Percentiles rank a stretch among this genome's conserved stretches.
Conservation (phyloP, 2,888 invertebrate species). For the Netelia melanura region DNA sequence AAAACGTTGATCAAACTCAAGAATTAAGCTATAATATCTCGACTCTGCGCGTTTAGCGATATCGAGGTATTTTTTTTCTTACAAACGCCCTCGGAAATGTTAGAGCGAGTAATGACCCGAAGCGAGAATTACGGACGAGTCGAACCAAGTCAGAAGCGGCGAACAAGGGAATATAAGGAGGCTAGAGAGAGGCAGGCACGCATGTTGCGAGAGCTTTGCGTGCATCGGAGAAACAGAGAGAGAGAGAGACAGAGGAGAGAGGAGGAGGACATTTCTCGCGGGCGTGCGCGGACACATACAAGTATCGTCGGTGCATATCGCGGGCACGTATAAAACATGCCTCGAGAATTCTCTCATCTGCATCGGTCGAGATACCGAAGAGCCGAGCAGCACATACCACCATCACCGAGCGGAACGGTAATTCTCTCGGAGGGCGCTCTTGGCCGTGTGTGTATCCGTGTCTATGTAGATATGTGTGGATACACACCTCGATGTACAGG, state of each 20-base stretch:
- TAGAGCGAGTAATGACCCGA: slow-evolving; percentile 56
- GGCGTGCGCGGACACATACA: slow-evolving; percentile 13
- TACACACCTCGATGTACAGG: slow-evolving; percentile 12
- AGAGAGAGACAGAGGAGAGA: slow-evolving; percentile 8
- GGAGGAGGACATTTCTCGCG: slow-evolving; percentile 51
- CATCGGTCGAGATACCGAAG: slow-evolving; percentile 59
- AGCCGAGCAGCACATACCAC: slow-evolving; percentile 20
- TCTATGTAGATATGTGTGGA: neutral
- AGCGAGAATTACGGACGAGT: slow-evolving; percentile 50
- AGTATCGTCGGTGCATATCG: slow-evolving; percentile 63
- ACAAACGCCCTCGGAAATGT: slow-evolving; percentile 49
- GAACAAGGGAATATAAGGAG: slow-evolving; percentile 61
- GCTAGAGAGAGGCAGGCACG: slow-evolving; percentile 67
- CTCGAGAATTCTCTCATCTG: slow-evolving; percentile 65
- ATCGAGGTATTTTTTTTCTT: slow-evolving; percentile 18
- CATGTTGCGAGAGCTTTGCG: slow-evolving; percentile 15
- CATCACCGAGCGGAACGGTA: slow-evolving; percentile 56
- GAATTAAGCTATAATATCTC: slow-evolving; percentile 4
- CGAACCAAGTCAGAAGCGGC: slow-evolving; percentile 24
- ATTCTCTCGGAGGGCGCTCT: slow-evolving; percentile 48
- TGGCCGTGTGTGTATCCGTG: neutral
- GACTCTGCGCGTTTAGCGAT: neutral
- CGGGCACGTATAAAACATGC: slow-evolving; percentile 65
- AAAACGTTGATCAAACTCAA: neutral
- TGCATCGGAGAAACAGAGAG: slow-evolving; percentile 1